Percentiles rank a stretch among this genome's conserved stretches.
Evolutionary conservation across 2,113 vertebrate species (phyloP).

Genomic region (Ceyx margarethae): DNA sequence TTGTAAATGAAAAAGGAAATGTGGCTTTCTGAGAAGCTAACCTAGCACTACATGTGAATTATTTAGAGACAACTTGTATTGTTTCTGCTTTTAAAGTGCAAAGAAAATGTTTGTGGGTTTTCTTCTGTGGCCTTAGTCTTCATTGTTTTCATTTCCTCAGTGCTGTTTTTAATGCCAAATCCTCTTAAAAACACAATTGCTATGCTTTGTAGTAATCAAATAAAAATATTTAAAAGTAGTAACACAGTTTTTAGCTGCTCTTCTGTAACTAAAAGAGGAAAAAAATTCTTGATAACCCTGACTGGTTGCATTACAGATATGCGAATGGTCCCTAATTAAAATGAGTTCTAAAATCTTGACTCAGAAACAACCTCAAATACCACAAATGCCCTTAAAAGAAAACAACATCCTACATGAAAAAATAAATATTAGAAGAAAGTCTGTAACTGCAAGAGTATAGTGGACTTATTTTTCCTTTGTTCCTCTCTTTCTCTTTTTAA

Average conservation of each 20-base stretch:
- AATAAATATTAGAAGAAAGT: not conserved
- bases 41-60: constrained; percentile 12
- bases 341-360: not conserved
- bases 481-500: not conserved
- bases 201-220: not conserved
- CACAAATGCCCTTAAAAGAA: not conserved
- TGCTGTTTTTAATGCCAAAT: not conserved
- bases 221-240: not conserved
- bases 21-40: constrained; percentile 24
- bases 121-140: not conserved
- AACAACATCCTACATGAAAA: not conserved
- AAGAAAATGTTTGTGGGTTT: not conserved
- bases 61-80: not conserved
- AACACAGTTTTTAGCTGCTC: not conserved
- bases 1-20: constrained; percentile 58
- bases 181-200: not conserved
- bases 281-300: not conserved
- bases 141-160: not conserved
- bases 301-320: not conserved
- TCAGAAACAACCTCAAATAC: not conserved
- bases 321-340: not conserved
- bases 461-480: not conserved
- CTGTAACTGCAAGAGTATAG: not conserved
- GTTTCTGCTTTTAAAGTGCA: constrained; percentile 11
- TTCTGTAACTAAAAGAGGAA: not conserved